Base-by-base conservation (phyloP, 2,113 vertebrate genomes). In the Macaca mulatta region DNA sequence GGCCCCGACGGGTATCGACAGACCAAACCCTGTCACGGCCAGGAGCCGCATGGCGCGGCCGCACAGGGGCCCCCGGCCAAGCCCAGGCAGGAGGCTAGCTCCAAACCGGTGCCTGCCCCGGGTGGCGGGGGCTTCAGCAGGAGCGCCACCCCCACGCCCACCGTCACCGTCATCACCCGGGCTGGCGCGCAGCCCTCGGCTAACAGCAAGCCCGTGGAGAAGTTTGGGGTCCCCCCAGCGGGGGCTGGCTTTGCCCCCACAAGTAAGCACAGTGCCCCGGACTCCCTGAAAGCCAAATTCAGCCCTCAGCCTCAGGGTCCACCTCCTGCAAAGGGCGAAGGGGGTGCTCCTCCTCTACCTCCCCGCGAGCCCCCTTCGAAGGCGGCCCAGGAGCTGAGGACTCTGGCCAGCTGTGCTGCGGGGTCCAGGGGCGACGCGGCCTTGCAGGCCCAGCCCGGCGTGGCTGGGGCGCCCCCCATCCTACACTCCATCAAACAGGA, bases 201-300 rank as follows among this genome's bases (percentile, higher is more conserved):
- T 78, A 98, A 61, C 94, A 95, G 98, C 83, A 99, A 98, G 95
- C 98, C 98, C 5, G 69, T 95, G 23, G 99, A 99, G 80, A 99
- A 99, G 93, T 98, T 98, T 1, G 0, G 89, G 64, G 94, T 98
- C 6, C 95, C 98, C 98, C 52, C 98, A 97, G 22, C 98, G 98
- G 98, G 98, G 55, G 64, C 98, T 10, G 98, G 98, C 92, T 99
- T 99, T 96, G 98, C 98, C 91, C 95, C 99, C 93, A 97, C 98
- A 64, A 99, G 96, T 98, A 99, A 99, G 98, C 99, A 99, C 83
- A 98, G 98, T 94, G 97, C 97, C 0, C 98, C 98, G 0, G 99
- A 99, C 82, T 83, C 98, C 16, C 32, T 96, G 82, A 99, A 99
- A 98, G 96, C 98, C 99, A 96, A 98, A 98, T 98, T 98, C 98